These are phyloP conservation scores for Gnathonemus echidnorhynchus DNA, from an alignment of 2,113 vertebrate species.

Conservation along the genomic window DNA sequence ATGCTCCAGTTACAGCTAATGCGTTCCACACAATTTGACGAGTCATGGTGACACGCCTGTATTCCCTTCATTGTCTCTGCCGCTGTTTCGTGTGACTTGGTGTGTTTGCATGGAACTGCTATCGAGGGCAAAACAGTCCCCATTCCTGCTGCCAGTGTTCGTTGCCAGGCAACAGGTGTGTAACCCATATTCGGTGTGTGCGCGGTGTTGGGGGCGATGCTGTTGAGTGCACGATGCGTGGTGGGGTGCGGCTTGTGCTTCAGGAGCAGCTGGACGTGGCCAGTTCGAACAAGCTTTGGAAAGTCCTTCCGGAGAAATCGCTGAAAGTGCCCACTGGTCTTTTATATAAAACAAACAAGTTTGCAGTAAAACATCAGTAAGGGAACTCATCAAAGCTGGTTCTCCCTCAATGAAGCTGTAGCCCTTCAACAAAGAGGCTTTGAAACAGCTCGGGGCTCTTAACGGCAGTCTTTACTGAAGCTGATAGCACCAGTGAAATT, in stretches of 20 bases:
- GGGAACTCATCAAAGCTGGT: background rate
- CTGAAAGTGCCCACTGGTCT: background rate
- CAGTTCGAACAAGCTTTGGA: background rate
- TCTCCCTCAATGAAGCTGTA: background rate
- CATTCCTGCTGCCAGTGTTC: background rate
- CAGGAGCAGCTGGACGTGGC: background rate
- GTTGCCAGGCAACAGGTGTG: slow-evolving; percentile 11
- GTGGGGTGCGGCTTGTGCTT: background rate
- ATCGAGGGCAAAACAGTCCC: background rate
- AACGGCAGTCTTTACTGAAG: background rate
- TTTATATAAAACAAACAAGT: too few relatives aligned
- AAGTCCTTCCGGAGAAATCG: background rate
- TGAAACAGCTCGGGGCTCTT: background rate
- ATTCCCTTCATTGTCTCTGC: background rate
- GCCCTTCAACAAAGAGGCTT: background rate
- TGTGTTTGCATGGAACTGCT: background rate
- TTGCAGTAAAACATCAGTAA: background rate
- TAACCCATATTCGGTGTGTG: background rate
- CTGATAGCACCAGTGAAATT: background rate
- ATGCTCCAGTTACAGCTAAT: background rate
- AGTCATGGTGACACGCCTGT: background rate
- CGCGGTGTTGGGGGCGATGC: background rate
- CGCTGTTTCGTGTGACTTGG: background rate
- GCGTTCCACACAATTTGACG: background rate
- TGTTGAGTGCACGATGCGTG: background rate